phyloP scores from a whole-genome alignment of 2,797 vertebrate genomes.

The Syndactyla subalaris region DNA sequence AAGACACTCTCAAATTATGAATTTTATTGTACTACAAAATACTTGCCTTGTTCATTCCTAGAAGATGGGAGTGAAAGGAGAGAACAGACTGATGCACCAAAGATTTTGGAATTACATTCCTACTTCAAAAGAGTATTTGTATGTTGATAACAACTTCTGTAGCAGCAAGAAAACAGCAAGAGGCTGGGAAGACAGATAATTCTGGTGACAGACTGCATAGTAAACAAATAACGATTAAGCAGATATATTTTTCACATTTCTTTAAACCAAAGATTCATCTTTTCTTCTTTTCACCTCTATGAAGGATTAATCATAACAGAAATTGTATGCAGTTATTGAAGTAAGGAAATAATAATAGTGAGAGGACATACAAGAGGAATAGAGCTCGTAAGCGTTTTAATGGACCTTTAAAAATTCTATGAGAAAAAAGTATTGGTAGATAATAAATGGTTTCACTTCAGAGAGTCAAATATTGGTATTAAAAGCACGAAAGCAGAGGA shows the following conservation, averaged over 20 bases:
- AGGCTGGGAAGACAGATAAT: constrained; percentile 1
- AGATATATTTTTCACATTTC: not conserved
- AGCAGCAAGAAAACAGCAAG: not conserved
- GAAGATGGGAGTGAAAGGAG: not conserved
- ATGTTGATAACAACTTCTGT: not conserved
- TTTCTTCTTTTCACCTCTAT: not conserved
- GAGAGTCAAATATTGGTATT: not conserved
- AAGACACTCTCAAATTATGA: not conserved
- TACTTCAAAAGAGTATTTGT: not conserved
- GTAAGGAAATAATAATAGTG: not conserved
- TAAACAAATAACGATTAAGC: not conserved
- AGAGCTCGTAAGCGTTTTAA: not conserved
- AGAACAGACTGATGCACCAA: not conserved
- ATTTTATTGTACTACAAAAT: not conserved
- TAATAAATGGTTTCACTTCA: not conserved
- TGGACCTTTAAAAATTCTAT: not conserved
- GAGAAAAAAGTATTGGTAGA: not conserved
- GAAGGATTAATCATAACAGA: not conserved
- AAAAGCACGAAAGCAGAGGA: not conserved
- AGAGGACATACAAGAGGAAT: not conserved
- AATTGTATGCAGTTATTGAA: not conserved
- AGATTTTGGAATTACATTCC: not conserved
- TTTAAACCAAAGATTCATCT: not conserved
- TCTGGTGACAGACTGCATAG: not conserved
- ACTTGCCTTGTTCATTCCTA: not conserved